Percentiles rank a stretch among this genome's conserved stretches.
phyloP scores from a whole-genome alignment of 2,797 vertebrate genomes.

The Labroides dimidiatus region DNA sequence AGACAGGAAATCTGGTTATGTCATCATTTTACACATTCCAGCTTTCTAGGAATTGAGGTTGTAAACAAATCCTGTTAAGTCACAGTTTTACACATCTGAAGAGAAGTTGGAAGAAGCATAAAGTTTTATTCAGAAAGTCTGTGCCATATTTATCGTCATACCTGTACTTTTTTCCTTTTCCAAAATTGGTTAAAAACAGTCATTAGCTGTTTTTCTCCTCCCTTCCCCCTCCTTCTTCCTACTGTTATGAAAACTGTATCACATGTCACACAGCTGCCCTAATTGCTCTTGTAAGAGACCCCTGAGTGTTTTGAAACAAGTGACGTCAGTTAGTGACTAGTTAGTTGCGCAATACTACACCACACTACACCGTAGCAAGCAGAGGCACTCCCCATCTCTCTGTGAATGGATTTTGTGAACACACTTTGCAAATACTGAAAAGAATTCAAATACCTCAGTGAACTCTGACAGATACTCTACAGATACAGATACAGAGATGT shows the following conservation, averaged over 20 bases:
- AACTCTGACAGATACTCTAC: neutral
- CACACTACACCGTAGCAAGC: neutral
- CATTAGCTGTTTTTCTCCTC: neutral
- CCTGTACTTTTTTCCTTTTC: too few relatives aligned
- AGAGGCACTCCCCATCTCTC: neutral
- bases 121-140: too few relatives aligned
- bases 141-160: too few relatives aligned
- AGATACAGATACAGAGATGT: neutral
- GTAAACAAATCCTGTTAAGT: too few relatives aligned
- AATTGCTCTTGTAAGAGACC: neutral
- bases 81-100: too few relatives aligned
- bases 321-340: conserved; percentile 18
- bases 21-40: too few relatives aligned
- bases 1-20: too few relatives aligned
- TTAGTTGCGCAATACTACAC: conserved; percentile 40
- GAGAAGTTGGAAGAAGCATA: too few relatives aligned
- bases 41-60: too few relatives aligned
- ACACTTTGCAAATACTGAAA: neutral
- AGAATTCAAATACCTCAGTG: conserved; percentile 12
- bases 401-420: neutral
- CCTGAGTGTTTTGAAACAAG: conserved; percentile 26
- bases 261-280: conserved; percentile 4
- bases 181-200: too few relatives aligned
- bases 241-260: conserved; percentile 12
- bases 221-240: neutral